phyloP scores from a whole-genome alignment of 2,888 invertebrate genomes.

The Caenorhabditis becei region DNA sequence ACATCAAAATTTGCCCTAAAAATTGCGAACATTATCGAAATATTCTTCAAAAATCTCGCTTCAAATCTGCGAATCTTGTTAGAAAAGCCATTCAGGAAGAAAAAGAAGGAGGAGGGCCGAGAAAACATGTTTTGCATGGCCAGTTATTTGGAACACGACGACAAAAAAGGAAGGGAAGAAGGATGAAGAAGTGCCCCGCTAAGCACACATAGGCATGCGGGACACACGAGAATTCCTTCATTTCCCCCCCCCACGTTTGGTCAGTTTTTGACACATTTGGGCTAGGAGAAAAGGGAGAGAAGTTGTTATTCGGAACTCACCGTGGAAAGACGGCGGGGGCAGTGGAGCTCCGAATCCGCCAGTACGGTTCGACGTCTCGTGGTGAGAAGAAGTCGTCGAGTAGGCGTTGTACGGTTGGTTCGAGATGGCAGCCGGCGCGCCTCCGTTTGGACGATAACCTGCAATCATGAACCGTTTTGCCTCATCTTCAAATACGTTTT shows the following conservation, averaged over 20 bases:
- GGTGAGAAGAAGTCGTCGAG: slow-evolving; percentile 59
- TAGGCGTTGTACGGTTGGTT: slow-evolving; percentile 66
- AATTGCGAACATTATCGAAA: slow-evolving; percentile 34
- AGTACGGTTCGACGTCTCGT: slow-evolving; percentile 59
- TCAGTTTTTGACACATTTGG: slow-evolving; percentile 26
- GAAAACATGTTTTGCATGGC: slow-evolving; percentile 60
- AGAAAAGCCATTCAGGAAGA: slow-evolving; percentile 22
- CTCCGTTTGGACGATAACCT: slow-evolving; percentile 67
- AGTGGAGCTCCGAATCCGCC: slow-evolving; percentile 63
- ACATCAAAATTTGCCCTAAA: slow-evolving; percentile 11
- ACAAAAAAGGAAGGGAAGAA: slow-evolving; percentile 43
- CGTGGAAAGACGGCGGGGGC: slow-evolving; percentile 64
- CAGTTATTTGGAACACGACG: slow-evolving; percentile 58
- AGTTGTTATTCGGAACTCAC: slow-evolving; percentile 43
- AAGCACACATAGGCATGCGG: slow-evolving; percentile 46
- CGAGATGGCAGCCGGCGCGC: slow-evolving; percentile 63
- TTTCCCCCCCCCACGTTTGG: slow-evolving; percentile 25
- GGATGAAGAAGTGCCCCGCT: slow-evolving; percentile 57
- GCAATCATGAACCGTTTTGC: slow-evolving; percentile 52
- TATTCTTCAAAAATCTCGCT: slow-evolving; percentile 14
- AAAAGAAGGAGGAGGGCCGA: slow-evolving; percentile 10
- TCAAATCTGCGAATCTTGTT: slow-evolving; percentile 32
- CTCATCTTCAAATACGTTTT: slow-evolving; percentile 20
- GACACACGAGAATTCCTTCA: slow-evolving; percentile 34
- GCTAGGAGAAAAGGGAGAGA: neutral